phyloP scores from a whole-genome alignment of 1,140 invertebrate species.

The Protaetia brevitarsis region DNA sequence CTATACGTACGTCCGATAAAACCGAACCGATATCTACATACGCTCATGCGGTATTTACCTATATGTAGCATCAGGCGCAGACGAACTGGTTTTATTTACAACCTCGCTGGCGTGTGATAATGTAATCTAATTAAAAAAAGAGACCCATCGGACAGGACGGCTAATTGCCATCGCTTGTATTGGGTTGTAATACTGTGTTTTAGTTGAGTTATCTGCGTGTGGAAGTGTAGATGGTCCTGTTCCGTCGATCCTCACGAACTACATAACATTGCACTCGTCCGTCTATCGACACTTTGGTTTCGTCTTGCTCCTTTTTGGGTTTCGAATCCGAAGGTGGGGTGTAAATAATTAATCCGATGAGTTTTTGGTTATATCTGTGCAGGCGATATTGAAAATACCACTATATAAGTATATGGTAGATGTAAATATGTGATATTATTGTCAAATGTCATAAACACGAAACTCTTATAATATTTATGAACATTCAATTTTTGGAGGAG shows the following conservation, averaged over 20 bases:
- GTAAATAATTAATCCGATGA: conserved; percentile 7
- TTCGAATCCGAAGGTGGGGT: background rate
- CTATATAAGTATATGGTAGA: background rate
- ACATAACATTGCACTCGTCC: conserved; percentile 18
- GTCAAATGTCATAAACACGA: too few relatives aligned
- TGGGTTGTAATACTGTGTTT: conserved; percentile 33
- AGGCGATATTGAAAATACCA: background rate
- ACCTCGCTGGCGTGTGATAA: conserved; percentile 27
- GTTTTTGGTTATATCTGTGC: background rate
- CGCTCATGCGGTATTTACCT: background rate
- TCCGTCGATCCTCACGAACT: conserved; percentile 8
- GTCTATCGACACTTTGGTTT: background rate
- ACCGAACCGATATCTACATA: background rate
- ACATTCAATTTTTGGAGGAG: too few relatives aligned
- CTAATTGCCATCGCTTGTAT: conserved; percentile 36
- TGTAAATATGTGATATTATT: background rate
- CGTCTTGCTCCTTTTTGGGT: background rate
- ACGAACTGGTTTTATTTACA: conserved; percentile 29
- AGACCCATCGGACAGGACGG: conserved; percentile 26
- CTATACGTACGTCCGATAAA: background rate
- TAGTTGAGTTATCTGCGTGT: conserved; percentile 29
- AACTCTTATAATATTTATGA: too few relatives aligned
- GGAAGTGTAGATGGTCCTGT: conserved; percentile 18
- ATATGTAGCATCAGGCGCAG: background rate
- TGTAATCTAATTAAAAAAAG: conserved; percentile 34